Percentiles rank a stretch among this genome's conserved stretches.
Conservation (phyloP, 2,797 vertebrate genomes). For the Rallus crepitans region DNA sequence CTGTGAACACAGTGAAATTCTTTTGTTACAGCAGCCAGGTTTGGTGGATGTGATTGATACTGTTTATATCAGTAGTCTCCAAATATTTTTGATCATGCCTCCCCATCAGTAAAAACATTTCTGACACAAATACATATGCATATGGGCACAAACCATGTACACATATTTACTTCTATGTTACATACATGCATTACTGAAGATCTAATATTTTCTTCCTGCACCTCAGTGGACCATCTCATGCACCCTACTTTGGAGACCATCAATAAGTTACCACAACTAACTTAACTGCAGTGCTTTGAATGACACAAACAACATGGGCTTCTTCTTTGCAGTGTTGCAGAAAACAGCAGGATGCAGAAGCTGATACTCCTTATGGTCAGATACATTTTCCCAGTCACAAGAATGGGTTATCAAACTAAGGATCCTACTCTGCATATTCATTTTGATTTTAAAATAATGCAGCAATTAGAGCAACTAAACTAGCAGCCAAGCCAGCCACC, state of each 20-base stretch:
- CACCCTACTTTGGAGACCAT: neutral
- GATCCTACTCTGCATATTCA: neutral
- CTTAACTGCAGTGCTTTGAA: neutral
- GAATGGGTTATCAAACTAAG: neutral
- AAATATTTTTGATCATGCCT: neutral
- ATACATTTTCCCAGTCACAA: neutral
- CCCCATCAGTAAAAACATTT: neutral
- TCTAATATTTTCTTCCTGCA: neutral
- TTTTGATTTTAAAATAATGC: neutral
- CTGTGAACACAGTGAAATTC: neutral
- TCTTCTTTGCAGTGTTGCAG: neutral
- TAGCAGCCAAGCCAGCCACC: neutral
- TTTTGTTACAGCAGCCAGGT: neutral
- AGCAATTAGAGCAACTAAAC: neutral
- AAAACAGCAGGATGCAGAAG: neutral
- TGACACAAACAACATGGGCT: neutral
- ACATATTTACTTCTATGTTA: neutral
- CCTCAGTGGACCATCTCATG: neutral
- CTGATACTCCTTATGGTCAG: neutral
- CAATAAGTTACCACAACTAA: neutral
- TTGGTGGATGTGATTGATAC: neutral
- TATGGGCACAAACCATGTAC: accelerated
- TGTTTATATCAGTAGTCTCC: neutral
- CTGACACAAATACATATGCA: neutral
- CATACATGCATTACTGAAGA: neutral